Evolutionary conservation across 2,113 vertebrate species (phyloP).

Genomic region (Castor canadensis): DNA sequence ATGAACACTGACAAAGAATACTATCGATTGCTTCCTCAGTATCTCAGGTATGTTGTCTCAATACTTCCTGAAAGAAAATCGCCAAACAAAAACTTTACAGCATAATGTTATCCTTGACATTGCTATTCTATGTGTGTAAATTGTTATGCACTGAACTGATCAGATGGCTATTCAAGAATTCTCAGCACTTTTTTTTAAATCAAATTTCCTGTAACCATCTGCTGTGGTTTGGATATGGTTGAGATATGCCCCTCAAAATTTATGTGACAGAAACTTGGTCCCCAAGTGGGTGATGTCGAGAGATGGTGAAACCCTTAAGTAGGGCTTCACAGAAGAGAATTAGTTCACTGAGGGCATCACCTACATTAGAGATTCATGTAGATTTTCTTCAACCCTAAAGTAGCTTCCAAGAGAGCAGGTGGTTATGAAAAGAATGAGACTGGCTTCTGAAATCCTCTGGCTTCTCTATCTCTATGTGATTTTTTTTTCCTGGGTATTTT

Average conservation of each 20-base stretch:
- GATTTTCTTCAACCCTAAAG: background rate
- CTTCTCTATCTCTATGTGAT: background rate
- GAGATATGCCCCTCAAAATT: background rate
- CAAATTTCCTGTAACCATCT: background rate
- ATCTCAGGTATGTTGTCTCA: background rate
- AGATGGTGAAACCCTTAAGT: background rate
- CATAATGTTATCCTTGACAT: background rate
- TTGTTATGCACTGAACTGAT: background rate
- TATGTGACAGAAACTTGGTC: background rate
- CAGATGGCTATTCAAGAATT: background rate
- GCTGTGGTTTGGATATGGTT: background rate
- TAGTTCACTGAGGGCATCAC: too few species aligned
- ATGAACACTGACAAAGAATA: slow-evolving; percentile 1
- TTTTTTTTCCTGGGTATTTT: too few species aligned
- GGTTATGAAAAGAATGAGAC: background rate
- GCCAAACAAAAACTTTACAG: background rate
- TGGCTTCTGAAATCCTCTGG: background rate
- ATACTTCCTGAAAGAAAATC: background rate
- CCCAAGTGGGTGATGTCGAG: background rate
- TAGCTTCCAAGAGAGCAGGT: background rate
- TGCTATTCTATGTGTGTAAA: background rate
- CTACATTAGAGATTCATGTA: background rate
- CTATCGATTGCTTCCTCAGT: background rate
- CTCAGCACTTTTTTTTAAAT: background rate
- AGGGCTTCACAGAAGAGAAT: rapidly evolving